phyloP scores from a whole-genome alignment of 2,797 vertebrate species.

The Brotula barbata region DNA sequence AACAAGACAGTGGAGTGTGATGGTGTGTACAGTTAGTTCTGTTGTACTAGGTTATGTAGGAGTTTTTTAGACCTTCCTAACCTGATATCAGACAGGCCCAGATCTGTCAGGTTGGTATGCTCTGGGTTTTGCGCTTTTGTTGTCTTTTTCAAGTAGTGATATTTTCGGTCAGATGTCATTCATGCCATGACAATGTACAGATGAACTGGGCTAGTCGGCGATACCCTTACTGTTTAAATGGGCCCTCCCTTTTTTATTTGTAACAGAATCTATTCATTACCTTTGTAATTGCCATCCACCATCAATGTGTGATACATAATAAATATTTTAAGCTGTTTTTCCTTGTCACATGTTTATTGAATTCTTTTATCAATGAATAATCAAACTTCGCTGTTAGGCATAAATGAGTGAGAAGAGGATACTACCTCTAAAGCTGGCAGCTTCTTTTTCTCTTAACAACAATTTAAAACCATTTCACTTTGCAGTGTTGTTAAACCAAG shows the following conservation, averaged over 20 bases:
- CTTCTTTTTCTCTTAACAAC: no score
- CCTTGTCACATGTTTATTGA: constrained; percentile 18
- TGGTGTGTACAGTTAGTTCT: no score
- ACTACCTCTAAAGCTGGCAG: no score
- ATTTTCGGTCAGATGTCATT: constrained; percentile 17
- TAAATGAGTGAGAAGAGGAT: no score
- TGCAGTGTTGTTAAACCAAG: no score
- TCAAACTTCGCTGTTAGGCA: constrained; percentile 1
- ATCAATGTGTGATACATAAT: constrained; percentile 50
- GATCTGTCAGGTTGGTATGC: constrained; percentile 1
- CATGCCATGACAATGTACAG: constrained; percentile 21
- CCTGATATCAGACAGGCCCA: not conserved
- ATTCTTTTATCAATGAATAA: constrained; percentile 4
- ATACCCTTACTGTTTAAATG: not conserved
- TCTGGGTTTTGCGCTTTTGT: constrained; percentile 3
- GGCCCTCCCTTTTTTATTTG: constrained; percentile 36
- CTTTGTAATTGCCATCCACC: constrained; percentile 26
- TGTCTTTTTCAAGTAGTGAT: constrained; percentile 11
- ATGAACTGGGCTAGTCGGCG: constrained; percentile 12
- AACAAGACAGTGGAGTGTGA: constrained; percentile 38
- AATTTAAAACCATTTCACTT: no score
- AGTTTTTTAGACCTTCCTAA: constrained; percentile 21
- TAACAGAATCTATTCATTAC: constrained; percentile 41
- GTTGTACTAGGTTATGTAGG: constrained; percentile 16
- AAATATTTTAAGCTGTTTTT: constrained; percentile 60